Conservation (phyloP, 2,888 invertebrate species). For the Sycophila texana region DNA sequence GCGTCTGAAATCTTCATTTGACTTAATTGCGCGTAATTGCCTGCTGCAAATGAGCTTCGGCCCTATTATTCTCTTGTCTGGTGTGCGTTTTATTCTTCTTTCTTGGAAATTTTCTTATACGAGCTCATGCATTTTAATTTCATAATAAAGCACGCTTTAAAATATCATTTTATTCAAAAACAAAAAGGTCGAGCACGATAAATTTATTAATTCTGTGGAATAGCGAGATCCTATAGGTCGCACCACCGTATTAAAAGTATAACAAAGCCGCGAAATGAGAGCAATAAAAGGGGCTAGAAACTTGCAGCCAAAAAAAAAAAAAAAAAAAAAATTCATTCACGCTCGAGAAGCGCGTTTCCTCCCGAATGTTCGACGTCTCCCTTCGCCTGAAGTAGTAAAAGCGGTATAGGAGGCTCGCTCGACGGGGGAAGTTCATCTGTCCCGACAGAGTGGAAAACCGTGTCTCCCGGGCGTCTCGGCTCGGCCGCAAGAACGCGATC, state of each 20-base stretch:
- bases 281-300: background rate
- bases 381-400: background rate
- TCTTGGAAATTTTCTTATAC: no score
- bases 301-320: background rate
- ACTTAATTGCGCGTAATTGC: conserved; percentile 7
- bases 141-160: no score
- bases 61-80: no score
- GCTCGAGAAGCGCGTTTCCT: conserved; percentile 7
- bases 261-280: no score
- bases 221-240: no score
- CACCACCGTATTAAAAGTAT: no score
- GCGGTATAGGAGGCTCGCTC: background rate
- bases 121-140: no score
- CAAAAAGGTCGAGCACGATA: no score
- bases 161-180: no score
- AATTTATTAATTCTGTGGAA: no score
- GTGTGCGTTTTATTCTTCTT: no score
- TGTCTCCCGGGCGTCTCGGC: conserved; percentile 58
- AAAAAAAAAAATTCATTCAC: conserved; percentile 25
- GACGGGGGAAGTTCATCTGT: conserved; percentile 38
- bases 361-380: no score
- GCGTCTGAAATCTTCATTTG: conserved; percentile 29
- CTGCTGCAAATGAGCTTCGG: background rate
- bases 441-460: conserved; percentile 62
- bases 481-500: conserved; percentile 19